Percentiles rank a stretch among this genome's conserved stretches.
phyloP scores from a whole-genome alignment of 2,888 invertebrate genomes.

The Spilarctia lutea region DNA sequence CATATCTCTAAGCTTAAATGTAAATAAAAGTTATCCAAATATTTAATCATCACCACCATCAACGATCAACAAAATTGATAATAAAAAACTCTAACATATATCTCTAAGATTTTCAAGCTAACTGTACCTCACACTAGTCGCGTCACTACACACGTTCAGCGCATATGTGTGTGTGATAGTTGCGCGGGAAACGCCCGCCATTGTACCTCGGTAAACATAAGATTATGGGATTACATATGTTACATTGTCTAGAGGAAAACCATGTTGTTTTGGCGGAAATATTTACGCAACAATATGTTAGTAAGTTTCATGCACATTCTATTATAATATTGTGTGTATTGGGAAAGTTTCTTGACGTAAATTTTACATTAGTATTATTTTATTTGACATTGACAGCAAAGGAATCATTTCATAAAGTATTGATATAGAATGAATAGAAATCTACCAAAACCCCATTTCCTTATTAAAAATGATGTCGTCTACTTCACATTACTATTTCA shows the following conservation, averaged over 20 bases:
- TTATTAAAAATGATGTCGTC: no score
- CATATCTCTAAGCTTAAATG: not conserved
- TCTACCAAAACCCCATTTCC: not conserved
- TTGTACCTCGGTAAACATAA: slow-evolving; percentile 36
- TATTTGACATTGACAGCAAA: not conserved
- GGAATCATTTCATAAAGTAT: not conserved
- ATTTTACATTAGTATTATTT: not conserved
- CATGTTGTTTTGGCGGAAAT: not conserved
- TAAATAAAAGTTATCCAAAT: not conserved
- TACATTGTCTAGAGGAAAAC: slow-evolving; percentile 22
- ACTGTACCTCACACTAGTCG: slow-evolving; percentile 45
- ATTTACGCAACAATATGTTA: not conserved
- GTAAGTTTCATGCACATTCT: not conserved
- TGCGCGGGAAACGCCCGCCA: slow-evolving; percentile 36
- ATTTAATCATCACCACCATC: not conserved
- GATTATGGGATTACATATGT: slow-evolving; percentile 37
- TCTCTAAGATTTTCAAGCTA: slow-evolving; percentile 26
- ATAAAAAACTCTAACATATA: slow-evolving; percentile 5
- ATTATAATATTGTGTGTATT: not conserved
- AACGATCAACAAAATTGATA: not conserved
- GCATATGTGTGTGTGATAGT: slow-evolving; percentile 53
- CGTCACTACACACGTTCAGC: slow-evolving; percentile 39
- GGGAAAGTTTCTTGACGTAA: not conserved
- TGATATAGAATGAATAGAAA: not conserved
- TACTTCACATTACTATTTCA: no score